Conservation (phyloP, 2,113 vertebrate species). For the Acanthisitta chloris region DNA sequence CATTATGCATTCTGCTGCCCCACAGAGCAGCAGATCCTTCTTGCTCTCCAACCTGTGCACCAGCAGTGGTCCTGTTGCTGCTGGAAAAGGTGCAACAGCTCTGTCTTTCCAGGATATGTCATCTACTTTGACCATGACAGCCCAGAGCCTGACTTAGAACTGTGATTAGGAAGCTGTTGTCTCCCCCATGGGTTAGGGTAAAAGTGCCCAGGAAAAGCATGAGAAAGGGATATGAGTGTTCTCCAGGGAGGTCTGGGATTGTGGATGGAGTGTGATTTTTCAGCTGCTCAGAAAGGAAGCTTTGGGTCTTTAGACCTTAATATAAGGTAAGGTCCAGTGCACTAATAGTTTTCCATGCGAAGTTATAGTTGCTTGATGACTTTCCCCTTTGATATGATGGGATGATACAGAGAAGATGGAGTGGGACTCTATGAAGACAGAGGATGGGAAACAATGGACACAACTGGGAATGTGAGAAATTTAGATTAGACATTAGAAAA, state of each 20-base stretch:
- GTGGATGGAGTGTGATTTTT: not conserved
- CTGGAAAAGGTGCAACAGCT: not conserved
- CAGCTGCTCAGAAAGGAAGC: not conserved
- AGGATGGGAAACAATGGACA: not conserved
- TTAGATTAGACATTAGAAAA: not conserved
- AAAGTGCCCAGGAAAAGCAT: not conserved
- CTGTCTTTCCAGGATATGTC: not conserved
- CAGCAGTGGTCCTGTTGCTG: not conserved
- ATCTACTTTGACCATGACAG: not conserved
- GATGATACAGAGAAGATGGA: not conserved
- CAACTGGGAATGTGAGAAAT: not conserved
- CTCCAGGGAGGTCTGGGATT: not conserved
- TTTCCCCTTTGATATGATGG: not conserved
- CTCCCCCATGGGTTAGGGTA: not conserved
- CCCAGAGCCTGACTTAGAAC: not conserved
- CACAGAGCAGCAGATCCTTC: not conserved
- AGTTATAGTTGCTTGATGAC: not conserved
- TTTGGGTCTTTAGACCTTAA: not conserved
- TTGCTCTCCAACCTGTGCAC: not conserved
- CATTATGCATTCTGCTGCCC: not conserved
- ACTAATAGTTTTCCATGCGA: not conserved
- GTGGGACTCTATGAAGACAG: not conserved
- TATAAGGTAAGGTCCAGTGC: not conserved
- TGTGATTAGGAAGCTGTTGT: not conserved
- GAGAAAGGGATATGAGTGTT: not conserved